A percentile compares a stretch with the other conserved stretches of the same genome.
These are phyloP conservation scores for Holotrichia oblita DNA, from an alignment of 1,140 invertebrate genomes.

Conservation along the genomic window DNA sequence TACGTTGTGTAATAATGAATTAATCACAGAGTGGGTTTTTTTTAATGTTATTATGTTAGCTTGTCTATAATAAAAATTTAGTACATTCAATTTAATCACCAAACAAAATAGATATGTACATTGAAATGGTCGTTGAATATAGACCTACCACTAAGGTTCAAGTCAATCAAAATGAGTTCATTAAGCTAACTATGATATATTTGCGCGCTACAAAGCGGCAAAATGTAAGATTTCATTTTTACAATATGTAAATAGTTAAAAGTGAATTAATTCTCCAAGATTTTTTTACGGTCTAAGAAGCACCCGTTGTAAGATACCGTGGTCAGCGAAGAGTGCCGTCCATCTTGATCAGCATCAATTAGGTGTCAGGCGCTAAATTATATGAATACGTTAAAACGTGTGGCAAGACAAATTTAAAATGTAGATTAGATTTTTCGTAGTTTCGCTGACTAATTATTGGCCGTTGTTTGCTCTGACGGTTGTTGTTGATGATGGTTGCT, in stretches of 20 bases:
- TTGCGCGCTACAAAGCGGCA: no score
- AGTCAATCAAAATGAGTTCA: no score
- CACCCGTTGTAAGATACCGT: not conserved
- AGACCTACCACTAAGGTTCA: no score
- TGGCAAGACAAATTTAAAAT: not conserved
- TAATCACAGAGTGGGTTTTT: no score
- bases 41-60: no score
- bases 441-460: conserved; percentile 29
- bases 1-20: no score
- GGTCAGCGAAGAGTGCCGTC: not conserved
- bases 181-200: no score
- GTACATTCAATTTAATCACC: no score
- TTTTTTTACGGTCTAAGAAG: not conserved
- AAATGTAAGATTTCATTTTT: no score
- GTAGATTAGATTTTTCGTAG: conserved; percentile 27
- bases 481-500: not conserved
- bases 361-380: not conserved
- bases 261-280: not conserved
- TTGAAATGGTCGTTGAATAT: no score
- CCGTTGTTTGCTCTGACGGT: not conserved
- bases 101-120: no score
- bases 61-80: no score
- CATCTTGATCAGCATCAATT: conserved; percentile 15
- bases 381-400: conserved; percentile 23
- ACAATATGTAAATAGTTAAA: not conserved